Conservation (phyloP, 1,140 invertebrate genomes). For the Bilobella aurantiaca region DNA sequence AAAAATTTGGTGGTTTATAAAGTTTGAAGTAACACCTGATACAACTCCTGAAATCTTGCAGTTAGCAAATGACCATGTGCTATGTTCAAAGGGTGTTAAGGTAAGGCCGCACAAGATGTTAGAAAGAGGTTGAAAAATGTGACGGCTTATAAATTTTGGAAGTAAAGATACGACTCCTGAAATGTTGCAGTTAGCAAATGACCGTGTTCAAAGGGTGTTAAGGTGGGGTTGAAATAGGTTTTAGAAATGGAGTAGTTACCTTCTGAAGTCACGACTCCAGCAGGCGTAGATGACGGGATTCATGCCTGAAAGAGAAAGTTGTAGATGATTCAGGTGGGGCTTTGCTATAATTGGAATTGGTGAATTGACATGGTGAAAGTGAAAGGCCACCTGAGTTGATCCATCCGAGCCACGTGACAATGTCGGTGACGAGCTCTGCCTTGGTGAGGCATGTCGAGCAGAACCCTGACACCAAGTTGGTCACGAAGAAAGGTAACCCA, state of each 20-base stretch:
- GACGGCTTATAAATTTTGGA: background rate
- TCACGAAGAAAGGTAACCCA: conserved; percentile 86
- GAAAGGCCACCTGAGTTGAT: conserved; percentile 69
- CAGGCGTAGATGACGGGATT: conserved; percentile 79
- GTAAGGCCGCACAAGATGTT: background rate
- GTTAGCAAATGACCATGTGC: too few species aligned
- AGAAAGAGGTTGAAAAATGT: background rate
- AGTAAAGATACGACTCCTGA: background rate
- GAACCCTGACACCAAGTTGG: conserved; percentile 83
- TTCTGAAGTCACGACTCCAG: conserved; percentile 89
- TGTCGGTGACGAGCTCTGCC: conserved; percentile 77
- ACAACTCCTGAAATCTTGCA: too few species aligned
- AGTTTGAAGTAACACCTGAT: background rate
- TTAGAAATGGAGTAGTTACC: conserved; percentile 48
- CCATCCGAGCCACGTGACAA: conserved; percentile 98
- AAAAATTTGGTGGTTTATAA: background rate
- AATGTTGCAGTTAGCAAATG: background rate
- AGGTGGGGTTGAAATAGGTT: background rate
- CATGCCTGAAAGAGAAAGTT: conserved; percentile 44
- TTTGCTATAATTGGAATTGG: too few species aligned
- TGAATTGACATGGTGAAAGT: too few species aligned
- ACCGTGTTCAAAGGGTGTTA: background rate
- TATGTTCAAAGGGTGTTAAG: too few species aligned
- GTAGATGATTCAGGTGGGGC: too few species aligned
- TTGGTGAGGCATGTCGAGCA: conserved; percentile 77